Conservation (phyloP, 2,797 vertebrate species). For the Rhodeus uyekii region DNA sequence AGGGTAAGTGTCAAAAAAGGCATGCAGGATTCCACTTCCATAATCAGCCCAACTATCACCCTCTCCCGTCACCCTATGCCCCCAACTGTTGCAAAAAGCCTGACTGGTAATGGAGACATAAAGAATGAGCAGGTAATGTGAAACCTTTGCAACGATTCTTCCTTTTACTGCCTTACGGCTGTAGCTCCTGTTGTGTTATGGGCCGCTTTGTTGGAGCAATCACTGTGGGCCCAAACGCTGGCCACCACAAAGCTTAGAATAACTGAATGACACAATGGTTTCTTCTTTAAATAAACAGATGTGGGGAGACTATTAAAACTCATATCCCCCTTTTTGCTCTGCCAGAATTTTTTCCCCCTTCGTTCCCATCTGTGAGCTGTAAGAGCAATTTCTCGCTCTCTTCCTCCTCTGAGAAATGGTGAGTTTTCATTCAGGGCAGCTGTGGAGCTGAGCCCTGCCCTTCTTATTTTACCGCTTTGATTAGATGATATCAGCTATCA, state of each 20-base stretch:
- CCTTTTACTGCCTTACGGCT: conserved; percentile 71
- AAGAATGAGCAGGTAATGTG: conserved; percentile 67
- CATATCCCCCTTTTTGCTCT: conserved; percentile 50
- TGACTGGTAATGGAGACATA: conserved; percentile 66
- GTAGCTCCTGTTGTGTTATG: conserved; percentile 70
- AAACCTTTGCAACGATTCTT: conserved; percentile 69
- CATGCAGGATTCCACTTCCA: conserved; percentile 55
- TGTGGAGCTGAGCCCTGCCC: conserved; percentile 34
- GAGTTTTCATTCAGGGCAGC: conserved; percentile 45
- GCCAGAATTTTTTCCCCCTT: conserved; percentile 62
- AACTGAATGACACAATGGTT: conserved; percentile 86
- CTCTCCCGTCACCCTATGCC: neutral
- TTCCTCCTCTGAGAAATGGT: conserved; percentile 55
- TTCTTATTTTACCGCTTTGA: conserved; percentile 47
- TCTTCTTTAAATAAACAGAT: conserved; percentile 92
- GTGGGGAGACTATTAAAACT: conserved; percentile 77
- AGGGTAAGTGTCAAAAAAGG: conserved; percentile 77
- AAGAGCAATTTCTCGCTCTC: conserved; percentile 17
- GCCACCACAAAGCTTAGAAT: conserved; percentile 79
- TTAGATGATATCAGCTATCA: conserved; percentile 36
- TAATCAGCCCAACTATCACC: conserved; percentile 11
- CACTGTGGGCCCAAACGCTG: conserved; percentile 76
- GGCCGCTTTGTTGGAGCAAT: conserved; percentile 79
- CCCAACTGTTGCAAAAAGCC: neutral
- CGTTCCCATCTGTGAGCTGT: conserved; percentile 43